These are phyloP conservation scores for Notarius quadriscutis DNA, from an alignment of 2,113 vertebrate genomes.

Conservation along the genomic window DNA sequence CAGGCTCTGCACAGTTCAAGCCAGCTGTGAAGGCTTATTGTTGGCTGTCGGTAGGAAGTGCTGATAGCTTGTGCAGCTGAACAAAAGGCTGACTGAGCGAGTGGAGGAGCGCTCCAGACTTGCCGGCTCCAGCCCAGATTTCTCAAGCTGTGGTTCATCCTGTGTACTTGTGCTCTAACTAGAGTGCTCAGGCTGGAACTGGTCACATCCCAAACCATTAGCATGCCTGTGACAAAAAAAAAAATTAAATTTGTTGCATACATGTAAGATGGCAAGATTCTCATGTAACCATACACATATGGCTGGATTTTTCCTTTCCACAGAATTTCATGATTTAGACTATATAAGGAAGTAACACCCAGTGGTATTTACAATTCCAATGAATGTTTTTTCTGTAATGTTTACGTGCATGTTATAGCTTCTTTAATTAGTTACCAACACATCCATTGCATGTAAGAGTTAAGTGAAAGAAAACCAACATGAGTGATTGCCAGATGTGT, in stretches of 20 bases:
- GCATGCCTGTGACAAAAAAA: conserved; percentile 7
- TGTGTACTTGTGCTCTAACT: conserved; percentile 24
- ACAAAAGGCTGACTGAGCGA: conserved; percentile 84
- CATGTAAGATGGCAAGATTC: not conserved
- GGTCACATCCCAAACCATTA: conserved; percentile 10
- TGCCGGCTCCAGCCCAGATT: conserved; percentile 82
- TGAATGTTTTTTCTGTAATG: not conserved
- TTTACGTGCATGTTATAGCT: not conserved
- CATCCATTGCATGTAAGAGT: not conserved
- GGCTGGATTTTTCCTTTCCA: conserved; percentile 5
- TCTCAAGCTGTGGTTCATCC: conserved; percentile 62
- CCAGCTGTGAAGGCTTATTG: conserved; percentile 85
- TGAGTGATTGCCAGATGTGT: not conserved
- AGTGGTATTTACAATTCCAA: not conserved
- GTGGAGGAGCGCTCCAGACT: conserved; percentile 81
- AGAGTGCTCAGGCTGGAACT: conserved; percentile 20
- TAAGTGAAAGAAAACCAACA: conserved; percentile 1
- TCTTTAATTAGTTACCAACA: conserved; percentile 2
- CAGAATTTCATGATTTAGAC: not conserved
- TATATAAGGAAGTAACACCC: not conserved
- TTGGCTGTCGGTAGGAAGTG: conserved; percentile 83
- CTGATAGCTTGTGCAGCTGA: conserved; percentile 85
- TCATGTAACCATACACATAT: not conserved
- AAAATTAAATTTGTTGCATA: not conserved
- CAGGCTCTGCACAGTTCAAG: conserved; percentile 76